Percentiles rank a stretch among this genome's conserved stretches.
These are phyloP conservation scores for Drosophila auraria DNA, from an alignment of 1,140 invertebrate species.

Conservation along the genomic window DNA sequence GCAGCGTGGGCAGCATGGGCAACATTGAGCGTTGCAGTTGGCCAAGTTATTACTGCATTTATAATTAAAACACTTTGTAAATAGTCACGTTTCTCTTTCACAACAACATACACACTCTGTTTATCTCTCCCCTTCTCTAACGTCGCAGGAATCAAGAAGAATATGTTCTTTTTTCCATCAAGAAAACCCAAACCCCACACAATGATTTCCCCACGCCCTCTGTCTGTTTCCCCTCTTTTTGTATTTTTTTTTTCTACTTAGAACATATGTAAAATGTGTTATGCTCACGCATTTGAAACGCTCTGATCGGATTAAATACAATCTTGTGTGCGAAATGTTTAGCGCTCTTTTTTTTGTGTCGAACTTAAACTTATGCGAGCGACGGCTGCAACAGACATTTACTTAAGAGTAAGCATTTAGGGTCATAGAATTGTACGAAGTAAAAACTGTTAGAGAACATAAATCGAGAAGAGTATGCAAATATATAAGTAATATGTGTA, in stretches of 20 bases:
- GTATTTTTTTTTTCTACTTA: conserved; percentile 41
- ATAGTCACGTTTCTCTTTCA: conserved; percentile 29
- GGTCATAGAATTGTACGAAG: conserved; percentile 60
- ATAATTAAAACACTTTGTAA: conserved; percentile 20
- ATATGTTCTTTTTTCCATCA: background rate
- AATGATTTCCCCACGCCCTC: conserved; percentile 1
- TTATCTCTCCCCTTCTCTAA: background rate
- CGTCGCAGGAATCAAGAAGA: background rate
- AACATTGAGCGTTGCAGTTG: background rate
- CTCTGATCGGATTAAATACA: conserved; percentile 37
- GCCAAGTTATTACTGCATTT: conserved; percentile 12
- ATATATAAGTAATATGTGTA: conserved; percentile 24
- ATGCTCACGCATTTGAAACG: conserved; percentile 44
- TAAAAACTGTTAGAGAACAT: conserved; percentile 21
- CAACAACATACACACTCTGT: background rate
- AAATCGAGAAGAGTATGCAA: conserved; percentile 36
- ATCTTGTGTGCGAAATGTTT: conserved; percentile 47
- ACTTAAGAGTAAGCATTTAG: conserved; percentile 62
- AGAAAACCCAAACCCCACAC: background rate
- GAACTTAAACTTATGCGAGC: conserved; percentile 19
- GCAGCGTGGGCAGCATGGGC: conserved; percentile 6
- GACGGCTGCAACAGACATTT: conserved; percentile 40
- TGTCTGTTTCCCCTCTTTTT: conserved; percentile 8
- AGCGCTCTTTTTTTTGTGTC: conserved; percentile 41
- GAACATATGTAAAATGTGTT: conserved; percentile 43